Conservation (phyloP, 2,113 vertebrate species). For the human (Homo sapiens) region GRCh38 chr13:70912001-70912500, state of each 20-base stretch:
- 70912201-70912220: not conserved
- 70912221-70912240: not conserved
- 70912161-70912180: not conserved
- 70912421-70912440: not conserved
- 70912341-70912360: not conserved
- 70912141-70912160: not conserved
- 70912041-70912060: not conserved
- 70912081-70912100: not conserved
- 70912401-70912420: not conserved
- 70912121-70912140: not conserved
- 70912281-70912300: not conserved
- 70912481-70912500: not conserved
- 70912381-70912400: not conserved
- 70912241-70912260: not conserved
- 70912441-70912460: not conserved
- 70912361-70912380: not conserved
- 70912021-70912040: not conserved
- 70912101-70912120: not conserved
- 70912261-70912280: not conserved
- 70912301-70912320: not conserved
- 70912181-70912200: not conserved
- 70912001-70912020: not conserved
- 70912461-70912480: fast-evolving
- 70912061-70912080: not conserved
- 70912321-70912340: not conserved